These are phyloP conservation scores for Prosapia bicincta DNA, from an alignment of 2,888 invertebrate species.

Conservation along the genomic window DNA sequence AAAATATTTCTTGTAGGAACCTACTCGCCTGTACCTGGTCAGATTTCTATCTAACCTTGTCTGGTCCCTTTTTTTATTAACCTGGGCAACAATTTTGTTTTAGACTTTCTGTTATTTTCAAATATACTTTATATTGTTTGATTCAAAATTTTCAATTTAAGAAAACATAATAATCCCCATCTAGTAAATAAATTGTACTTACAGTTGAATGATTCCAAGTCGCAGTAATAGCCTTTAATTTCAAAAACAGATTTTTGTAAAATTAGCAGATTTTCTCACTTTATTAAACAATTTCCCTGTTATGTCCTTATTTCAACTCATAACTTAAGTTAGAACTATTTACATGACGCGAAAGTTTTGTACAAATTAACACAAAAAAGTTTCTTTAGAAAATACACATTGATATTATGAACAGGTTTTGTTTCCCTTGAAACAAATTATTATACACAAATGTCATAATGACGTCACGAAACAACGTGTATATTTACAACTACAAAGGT, in stretches of 20 bases:
- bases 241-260: too few relatives aligned
- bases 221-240: too few relatives aligned
- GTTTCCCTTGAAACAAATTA: constrained; percentile 18
- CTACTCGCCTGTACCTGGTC: not conserved
- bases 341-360: not conserved
- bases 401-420: constrained; percentile 36
- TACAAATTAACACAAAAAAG: constrained; percentile 15
- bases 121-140: too few relatives aligned
- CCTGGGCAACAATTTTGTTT: too few relatives aligned
- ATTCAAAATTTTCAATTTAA: too few relatives aligned
- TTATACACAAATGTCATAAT: constrained; percentile 25
- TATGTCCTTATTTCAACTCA: not conserved
- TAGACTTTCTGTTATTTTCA: too few relatives aligned
- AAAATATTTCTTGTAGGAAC: not conserved
- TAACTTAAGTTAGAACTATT: not conserved
- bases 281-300: not conserved
- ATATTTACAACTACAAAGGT: constrained; percentile 15
- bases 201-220: too few relatives aligned
- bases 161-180: not conserved
- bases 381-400: constrained; percentile 36
- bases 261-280: not conserved
- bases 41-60: constrained; percentile 15
- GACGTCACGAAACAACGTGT: constrained; percentile 14
- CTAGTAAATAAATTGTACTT: not conserved
- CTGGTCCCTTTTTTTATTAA: constrained; percentile 16